Evolutionary conservation across 2,797 vertebrate species (phyloP).

Genomic region (Pipistrellus nathusii): DNA sequence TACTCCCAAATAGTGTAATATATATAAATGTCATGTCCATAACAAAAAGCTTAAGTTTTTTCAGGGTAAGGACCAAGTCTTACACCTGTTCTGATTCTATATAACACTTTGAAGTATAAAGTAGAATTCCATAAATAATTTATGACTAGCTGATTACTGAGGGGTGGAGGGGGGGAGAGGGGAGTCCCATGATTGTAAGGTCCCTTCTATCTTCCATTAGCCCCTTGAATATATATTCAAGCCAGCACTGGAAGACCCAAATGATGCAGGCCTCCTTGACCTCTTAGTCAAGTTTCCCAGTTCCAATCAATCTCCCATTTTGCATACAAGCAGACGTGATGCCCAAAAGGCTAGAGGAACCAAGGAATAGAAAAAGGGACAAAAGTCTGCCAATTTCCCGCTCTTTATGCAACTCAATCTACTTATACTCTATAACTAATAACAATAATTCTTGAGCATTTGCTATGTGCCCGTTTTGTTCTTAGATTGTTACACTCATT

Average conservation of each 20-base stretch:
- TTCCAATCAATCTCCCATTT: neutral
- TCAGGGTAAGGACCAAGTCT: neutral
- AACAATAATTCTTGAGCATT: conserved; percentile 9
- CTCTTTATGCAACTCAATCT: conserved; percentile 33
- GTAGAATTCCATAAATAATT: conserved; percentile 49
- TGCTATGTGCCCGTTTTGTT: neutral
- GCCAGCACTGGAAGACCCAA: neutral
- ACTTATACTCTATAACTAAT: neutral
- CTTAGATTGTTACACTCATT: neutral
- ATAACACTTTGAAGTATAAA: neutral
- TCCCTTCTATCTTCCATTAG: neutral
- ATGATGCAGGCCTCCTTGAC: neutral
- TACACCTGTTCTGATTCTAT: neutral
- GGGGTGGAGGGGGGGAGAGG: too few relatives aligned
- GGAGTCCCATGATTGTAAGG: neutral
- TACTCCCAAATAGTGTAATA: neutral
- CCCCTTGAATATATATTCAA: neutral
- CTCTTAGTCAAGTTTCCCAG: neutral
- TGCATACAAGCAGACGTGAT: neutral
- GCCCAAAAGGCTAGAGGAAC: conserved; percentile 13
- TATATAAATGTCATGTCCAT: neutral
- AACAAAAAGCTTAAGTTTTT: conserved; percentile 13
- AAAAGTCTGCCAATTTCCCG: neutral
- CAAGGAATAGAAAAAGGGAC: neutral
- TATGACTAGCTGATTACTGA: neutral